Evolutionary conservation across 2,888 invertebrate species (phyloP).

Genomic region (Didymodactylos carnosus): DNA sequence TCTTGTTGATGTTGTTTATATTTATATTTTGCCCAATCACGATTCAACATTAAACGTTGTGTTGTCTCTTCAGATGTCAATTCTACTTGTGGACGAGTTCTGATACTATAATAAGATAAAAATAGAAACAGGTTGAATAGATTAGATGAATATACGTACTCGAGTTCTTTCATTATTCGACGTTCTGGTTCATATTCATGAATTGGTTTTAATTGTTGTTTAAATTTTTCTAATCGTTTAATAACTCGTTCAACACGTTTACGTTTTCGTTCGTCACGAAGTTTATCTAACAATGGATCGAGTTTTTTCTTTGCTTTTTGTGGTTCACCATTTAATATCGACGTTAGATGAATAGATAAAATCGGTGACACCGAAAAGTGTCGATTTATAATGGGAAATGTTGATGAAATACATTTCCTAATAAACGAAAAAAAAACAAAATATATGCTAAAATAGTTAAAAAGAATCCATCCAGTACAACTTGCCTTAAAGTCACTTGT

Average conservation of each 20-base stretch:
- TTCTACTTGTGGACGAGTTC: not conserved
- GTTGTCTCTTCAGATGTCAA: not conserved
- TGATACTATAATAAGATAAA: not conserved
- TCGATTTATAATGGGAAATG: too few species aligned
- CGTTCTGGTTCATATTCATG: conserved; percentile 60
- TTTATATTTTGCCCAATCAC: conserved; percentile 9
- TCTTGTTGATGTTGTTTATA: conserved; percentile 2
- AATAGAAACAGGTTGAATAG: not conserved
- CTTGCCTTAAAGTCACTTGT: too few species aligned
- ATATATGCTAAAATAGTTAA: too few species aligned
- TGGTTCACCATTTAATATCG: conserved; percentile 50
- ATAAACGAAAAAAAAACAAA: too few species aligned
- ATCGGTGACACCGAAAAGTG: too few species aligned
- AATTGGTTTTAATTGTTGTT: conserved; percentile 66
- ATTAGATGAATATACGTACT: conserved; percentile 38
- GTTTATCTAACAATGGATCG: conserved; percentile 55
- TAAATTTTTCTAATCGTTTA: conserved; percentile 54
- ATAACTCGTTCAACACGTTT: conserved; percentile 71
- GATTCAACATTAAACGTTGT: not conserved
- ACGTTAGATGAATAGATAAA: conserved; percentile 1
- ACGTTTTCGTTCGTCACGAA: conserved; percentile 58
- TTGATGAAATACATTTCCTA: too few species aligned
- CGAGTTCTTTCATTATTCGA: conserved; percentile 44
- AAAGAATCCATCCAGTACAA: too few species aligned
- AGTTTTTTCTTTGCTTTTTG: conserved; percentile 67